These are phyloP conservation scores for Mixornis gularis DNA, from an alignment of 2,113 vertebrate species.

Conservation along the genomic window DNA sequence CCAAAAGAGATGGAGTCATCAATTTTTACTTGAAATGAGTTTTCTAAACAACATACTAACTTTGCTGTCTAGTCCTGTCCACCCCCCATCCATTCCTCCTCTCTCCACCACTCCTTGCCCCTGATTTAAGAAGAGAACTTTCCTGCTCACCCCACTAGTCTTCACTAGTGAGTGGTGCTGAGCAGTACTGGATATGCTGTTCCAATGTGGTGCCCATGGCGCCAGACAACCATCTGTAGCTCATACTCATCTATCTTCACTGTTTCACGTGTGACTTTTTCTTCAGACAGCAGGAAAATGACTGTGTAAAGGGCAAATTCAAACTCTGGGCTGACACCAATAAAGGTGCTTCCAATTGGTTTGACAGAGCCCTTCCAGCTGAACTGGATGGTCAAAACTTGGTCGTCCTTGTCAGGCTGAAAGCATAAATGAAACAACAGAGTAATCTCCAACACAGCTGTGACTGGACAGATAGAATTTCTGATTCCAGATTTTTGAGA, in stretches of 20 bases:
- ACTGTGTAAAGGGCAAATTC: slow-evolving; percentile 83
- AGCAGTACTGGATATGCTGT: slow-evolving; percentile 81
- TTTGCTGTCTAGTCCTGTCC: not conserved
- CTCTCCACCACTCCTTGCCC: not conserved
- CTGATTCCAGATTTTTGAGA: not conserved
- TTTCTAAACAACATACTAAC: not conserved
- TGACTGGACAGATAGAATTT: not conserved
- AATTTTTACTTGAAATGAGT: not conserved
- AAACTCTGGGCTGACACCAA: slow-evolving; percentile 83
- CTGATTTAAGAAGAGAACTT: rapidly evolving
- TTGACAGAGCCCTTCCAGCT: slow-evolving; percentile 84
- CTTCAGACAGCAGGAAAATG: slow-evolving; percentile 77
- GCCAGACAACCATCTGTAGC: slow-evolving; percentile 77
- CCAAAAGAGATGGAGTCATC: not conserved
- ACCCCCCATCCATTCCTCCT: not conserved
- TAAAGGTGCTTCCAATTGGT: slow-evolving; percentile 77
- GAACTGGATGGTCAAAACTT: slow-evolving; percentile 85
- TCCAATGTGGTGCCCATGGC: slow-evolving; percentile 75
- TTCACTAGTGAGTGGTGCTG: slow-evolving; percentile 69
- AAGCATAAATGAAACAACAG: not conserved
- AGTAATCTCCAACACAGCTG: not conserved
- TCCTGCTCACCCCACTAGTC: not conserved
- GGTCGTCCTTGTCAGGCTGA: slow-evolving; percentile 82
- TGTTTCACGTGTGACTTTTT: slow-evolving; percentile 64
- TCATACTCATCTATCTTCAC: slow-evolving; percentile 80